Evolutionary conservation across 2,888 invertebrate species (phyloP).

Genomic region (Glomeris marginata): DNA sequence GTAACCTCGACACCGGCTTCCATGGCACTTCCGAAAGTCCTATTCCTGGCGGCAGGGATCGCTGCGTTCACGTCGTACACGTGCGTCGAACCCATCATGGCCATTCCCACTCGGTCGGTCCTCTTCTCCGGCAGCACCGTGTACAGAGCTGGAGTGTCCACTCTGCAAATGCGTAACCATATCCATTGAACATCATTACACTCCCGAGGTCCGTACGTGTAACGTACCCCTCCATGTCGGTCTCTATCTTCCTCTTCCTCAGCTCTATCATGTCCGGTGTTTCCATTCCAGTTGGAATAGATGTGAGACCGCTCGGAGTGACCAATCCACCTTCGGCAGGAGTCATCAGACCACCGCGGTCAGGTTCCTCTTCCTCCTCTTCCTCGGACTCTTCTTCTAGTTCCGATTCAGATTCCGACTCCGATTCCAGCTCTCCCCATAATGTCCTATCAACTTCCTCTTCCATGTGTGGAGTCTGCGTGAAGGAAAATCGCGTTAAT

Average conservation of each 20-base stretch:
- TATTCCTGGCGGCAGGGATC: constrained; percentile 5
- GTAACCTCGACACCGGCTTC: constrained; percentile 65
- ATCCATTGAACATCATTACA: background rate
- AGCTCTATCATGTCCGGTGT: constrained; percentile 98
- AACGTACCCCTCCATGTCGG: constrained; percentile 78
- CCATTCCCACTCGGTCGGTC: constrained; percentile 68
- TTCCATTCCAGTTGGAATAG: constrained; percentile 86
- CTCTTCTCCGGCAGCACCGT: constrained; percentile 91
- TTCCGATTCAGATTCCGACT: constrained; percentile 58
- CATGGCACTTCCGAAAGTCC: background rate
- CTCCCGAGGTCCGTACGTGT: background rate
- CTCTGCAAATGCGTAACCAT: constrained; percentile 36
- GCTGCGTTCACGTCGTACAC: constrained; percentile 83
- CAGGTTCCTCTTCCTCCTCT: constrained; percentile 31
- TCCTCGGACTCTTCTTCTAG: constrained; percentile 44
- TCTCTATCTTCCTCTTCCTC: constrained; percentile 89
- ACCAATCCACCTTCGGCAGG: constrained; percentile 76
- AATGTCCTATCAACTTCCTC: constrained; percentile 81
- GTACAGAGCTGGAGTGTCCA: constrained; percentile 86
- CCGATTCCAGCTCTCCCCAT: constrained; percentile 96
- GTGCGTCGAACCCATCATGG: constrained; percentile 91
- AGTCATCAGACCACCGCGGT: constrained; percentile 73
- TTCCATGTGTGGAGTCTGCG: constrained; percentile 35
- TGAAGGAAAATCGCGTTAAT: too few species aligned
- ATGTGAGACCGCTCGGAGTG: constrained; percentile 84